These are phyloP conservation scores for Caenorhabditis afra DNA, from an alignment of 2,888 invertebrate species.

Conservation along the genomic window DNA sequence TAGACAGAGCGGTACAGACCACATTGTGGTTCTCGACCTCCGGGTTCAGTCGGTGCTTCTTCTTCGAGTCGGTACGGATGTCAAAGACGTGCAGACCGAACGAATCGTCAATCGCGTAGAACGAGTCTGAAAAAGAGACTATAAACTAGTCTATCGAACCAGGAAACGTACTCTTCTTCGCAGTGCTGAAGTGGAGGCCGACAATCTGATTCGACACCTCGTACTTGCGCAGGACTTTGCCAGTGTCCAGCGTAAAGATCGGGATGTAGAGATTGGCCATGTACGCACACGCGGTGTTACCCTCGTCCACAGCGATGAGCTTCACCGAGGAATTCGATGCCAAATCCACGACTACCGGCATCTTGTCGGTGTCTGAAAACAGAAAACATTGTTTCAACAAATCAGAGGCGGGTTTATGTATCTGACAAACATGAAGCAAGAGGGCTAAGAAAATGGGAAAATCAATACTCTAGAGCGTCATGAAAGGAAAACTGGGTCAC, in stretches of 20 bases:
- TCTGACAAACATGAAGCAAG: too few species aligned
- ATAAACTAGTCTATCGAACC: background rate
- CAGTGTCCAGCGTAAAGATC: slow-evolving; percentile 28
- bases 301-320: slow-evolving; percentile 14
- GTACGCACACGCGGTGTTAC: slow-evolving; percentile 26
- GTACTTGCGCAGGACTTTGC: background rate
- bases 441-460: too few species aligned
- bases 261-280: slow-evolving; percentile 53
- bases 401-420: too few species aligned
- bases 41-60: slow-evolving; percentile 63
- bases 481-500: too few species aligned
- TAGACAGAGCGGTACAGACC: slow-evolving; percentile 49
- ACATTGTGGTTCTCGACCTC: slow-evolving; percentile 63
- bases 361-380: slow-evolving; percentile 11
- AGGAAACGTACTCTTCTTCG: too few species aligned
- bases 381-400: too few species aligned
- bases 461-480: too few species aligned
- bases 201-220: slow-evolving; percentile 46
- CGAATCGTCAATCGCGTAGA: slow-evolving; percentile 62
- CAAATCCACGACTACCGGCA: slow-evolving; percentile 25
- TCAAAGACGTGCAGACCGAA: slow-evolving; percentile 65
- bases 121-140: slow-evolving; percentile 38
- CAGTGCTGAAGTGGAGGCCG: slow-evolving; percentile 31
- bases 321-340: slow-evolving; percentile 22
- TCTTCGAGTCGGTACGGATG: slow-evolving; percentile 50